Evolutionary conservation across 2,888 invertebrate genomes (phyloP), one percentile per base, ranked within the genome.

Genomic region (Hydropsyche betteni): DNA sequence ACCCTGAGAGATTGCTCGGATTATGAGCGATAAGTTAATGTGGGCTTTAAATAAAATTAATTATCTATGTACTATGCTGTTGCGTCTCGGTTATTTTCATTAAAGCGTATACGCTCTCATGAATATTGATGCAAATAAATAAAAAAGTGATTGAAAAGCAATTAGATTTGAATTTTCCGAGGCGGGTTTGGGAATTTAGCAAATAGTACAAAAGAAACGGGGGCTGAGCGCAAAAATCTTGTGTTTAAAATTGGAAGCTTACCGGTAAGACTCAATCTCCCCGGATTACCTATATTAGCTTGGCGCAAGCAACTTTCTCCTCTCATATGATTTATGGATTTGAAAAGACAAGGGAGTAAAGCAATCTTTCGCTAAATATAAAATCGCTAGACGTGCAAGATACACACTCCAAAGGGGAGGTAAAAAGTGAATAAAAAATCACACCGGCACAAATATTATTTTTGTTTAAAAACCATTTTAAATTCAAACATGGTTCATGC

Each of bases 271-370:
- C 78, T 79, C 79, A 78, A 79, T 79, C 79, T 79, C 69, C 33
- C 14, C 50, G 79, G 79, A 79, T 79, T 79, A 79, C 78, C 76
- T 73, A 69, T 77, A 78, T 78, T 77, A 78, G 78, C 74, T 36
- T 74, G 50, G 53, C 53, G 74, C 76, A 16, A 36, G 74, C 78
- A 75, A 77, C 71, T 68, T 52, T 44, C 44, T 44, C 69, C 69
- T 76, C 77, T 36, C 75, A 75, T 79, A 79, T 79, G 79, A 79
- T 77, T 79, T 79, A 79, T 79, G 77, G 77, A 76, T 77, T 77
- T 79, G 68, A 75, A 70, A 77, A 74, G 68, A 75, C 70, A 38
- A 51, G 68, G 58, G 75, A 69, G 55, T 73, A 36, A 64, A 44
- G 61, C 38, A 58, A 61, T 70, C 68, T 74, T 70, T 69, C 53